Percentiles rank a stretch among this genome's conserved stretches.
These are phyloP conservation scores for Notarius lentiginosus DNA, from an alignment of 2,113 vertebrate species.

Conservation along the genomic window DNA sequence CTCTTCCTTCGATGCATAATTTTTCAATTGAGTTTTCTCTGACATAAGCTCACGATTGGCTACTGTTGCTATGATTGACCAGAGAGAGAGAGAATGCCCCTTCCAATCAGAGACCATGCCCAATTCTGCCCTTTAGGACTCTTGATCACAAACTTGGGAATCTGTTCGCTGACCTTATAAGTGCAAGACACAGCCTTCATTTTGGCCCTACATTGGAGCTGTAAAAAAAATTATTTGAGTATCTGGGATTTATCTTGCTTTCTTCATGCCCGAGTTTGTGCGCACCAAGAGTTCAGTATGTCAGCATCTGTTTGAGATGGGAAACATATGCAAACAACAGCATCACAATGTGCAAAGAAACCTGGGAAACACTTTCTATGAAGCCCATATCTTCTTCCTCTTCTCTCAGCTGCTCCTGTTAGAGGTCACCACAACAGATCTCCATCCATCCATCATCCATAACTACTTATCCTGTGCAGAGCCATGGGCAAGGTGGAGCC, in stretches of 20 bases:
- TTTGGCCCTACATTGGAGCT: not conserved
- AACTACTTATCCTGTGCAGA: too few species aligned
- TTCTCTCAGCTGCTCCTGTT: too few species aligned
- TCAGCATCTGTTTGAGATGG: too few species aligned
- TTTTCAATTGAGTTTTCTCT: too few species aligned
- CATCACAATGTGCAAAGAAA: too few species aligned
- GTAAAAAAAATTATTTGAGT: not conserved
- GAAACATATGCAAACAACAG: too few species aligned
- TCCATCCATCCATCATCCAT: too few species aligned
- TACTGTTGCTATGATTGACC: not conserved
- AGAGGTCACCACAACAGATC: too few species aligned
- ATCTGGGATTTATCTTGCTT: not conserved
- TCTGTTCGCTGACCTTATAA: not conserved
- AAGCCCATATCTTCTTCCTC: too few species aligned
- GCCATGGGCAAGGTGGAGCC: too few species aligned
- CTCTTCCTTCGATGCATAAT: too few species aligned
- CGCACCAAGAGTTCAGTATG: not conserved
- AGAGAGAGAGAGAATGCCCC: not conserved
- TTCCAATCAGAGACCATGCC: not conserved
- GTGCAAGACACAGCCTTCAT: not conserved
- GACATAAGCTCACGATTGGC: not conserved
- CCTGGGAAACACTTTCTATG: too few species aligned
- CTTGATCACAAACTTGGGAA: not conserved
- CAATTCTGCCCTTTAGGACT: not conserved
- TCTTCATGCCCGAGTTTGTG: not conserved